A percentile compares a stretch with the other conserved stretches of the same genome.
These are phyloP conservation scores for Apocrypta bakeri DNA, from an alignment of 1,140 invertebrate genomes.

Conservation along the genomic window DNA sequence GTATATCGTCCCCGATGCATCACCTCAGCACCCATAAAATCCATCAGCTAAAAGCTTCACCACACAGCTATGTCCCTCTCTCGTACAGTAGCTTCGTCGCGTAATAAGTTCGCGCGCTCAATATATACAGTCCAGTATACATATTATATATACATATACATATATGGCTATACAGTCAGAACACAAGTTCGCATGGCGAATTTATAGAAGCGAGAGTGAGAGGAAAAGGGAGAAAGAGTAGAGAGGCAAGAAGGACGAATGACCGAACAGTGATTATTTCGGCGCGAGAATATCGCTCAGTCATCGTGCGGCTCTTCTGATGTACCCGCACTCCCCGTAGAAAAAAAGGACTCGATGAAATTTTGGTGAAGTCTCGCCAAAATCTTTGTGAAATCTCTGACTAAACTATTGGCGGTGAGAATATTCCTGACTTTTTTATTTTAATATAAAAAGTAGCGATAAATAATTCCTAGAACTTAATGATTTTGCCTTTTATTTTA, in stretches of 20 bases:
- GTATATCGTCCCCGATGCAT: conserved; percentile 2
- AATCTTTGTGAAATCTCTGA: no score
- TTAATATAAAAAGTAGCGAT: no score
- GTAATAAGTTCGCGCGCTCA: neutral
- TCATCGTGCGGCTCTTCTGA: conserved; percentile 66
- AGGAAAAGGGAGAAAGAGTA: no score
- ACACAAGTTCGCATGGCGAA: neutral
- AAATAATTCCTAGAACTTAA: no score
- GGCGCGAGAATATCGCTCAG: conserved; percentile 62
- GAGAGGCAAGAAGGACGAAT: conserved; percentile 46
- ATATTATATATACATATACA: neutral
- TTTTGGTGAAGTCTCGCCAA: no score
- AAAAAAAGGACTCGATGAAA: no score
- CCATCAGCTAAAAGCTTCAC: conserved; percentile 15
- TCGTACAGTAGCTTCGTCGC: neutral
- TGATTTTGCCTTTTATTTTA: no score
- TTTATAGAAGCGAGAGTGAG: conserved; percentile 40
- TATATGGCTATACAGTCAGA: conserved; percentile 39
- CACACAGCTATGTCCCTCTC: conserved; percentile 46
- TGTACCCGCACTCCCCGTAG: conserved; percentile 51
- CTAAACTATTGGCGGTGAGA: no score
- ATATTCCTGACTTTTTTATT: no score
- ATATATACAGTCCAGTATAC: neutral
- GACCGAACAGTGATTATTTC: conserved; percentile 63
- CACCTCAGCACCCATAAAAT: neutral